Conservation (phyloP, 2,797 vertebrate species). For the Epinephelus malabaricus region DNA sequence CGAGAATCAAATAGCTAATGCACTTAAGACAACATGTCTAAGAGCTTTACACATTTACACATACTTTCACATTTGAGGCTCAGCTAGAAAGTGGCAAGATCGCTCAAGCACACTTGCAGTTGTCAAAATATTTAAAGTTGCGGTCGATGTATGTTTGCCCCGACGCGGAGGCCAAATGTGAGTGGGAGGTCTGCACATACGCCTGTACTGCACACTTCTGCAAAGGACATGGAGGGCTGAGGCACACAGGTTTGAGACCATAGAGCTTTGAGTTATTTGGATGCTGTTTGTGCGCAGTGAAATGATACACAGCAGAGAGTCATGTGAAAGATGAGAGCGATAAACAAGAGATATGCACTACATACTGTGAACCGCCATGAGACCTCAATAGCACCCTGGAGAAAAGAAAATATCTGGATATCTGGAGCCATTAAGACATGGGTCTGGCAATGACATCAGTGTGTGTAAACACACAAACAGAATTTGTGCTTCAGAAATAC, state of each 20-base stretch:
- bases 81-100: constrained; percentile 11
- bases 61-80: constrained; percentile 20
- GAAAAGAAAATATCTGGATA: constrained; percentile 66
- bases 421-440: constrained; percentile 65
- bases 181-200: constrained; percentile 57
- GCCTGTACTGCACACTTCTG: neutral
- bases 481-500: constrained; percentile 20
- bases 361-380: constrained; percentile 39
- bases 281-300: constrained; percentile 18
- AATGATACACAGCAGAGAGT: constrained; percentile 30
- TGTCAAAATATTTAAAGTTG: constrained; percentile 60
- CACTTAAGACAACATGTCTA: neutral
- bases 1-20: neutral
- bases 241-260: neutral
- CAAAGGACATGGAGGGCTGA: neutral
- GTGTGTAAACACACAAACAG: constrained; percentile 53
- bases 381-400: constrained; percentile 56
- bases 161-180: neutral
- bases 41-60: neutral
- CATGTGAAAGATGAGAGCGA: constrained; percentile 36
- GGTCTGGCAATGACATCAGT: constrained; percentile 58
- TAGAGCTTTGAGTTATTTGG: constrained; percentile 10
- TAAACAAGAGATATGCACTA: constrained; percentile 48
- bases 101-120: constrained; percentile 38
- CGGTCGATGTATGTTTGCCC: neutral